Base-by-base conservation (phyloP, 2,888 invertebrate species). In the Yponomeuta plumbellus region DNA sequence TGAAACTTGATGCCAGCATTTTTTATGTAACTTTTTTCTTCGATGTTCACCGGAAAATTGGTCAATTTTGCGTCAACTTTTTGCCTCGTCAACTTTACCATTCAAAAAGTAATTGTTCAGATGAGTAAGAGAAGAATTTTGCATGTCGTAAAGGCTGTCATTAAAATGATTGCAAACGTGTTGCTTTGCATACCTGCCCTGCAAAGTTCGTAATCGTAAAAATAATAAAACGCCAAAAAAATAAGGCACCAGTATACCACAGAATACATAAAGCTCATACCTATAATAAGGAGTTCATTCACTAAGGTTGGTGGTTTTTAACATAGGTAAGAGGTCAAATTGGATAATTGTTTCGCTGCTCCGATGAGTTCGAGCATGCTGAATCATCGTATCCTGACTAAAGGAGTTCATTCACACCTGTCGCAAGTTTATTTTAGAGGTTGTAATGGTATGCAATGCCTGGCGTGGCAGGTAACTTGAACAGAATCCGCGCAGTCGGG, bases 351-450 rank as follows among this genome's bases (percentile, higher is more conserved):
- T 21, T 64, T 64, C 40, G 13, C n/a, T 34, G 52, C 22, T 64
- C 20, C 52, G 22, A 13, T 64, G 64, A 52, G 2, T 52, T 44
- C 17, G 11, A n/a, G 22, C 21, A 22, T 52, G 44, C 64, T 64
- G 64, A 83, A 72, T 85, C 82, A 81, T 72, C 71, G 65, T 67
- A 71, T 70, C 72, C 69, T 70, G 21, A 67, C 63, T 69, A 73
- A 34, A 34, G 34, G 6, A 80, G 86, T 81, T 85, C 82, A 76
- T 83, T 83, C 77, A 77, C 85, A 73, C 72, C 68, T 52, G 3
- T 73, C 74, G 82, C 86, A 21, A 57, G 2, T 20, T 57, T 10
- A 1, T 21, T 3, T 57, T n/a, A 11, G n/a, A n/a, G 57, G 26
- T 4, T 17, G 17, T 17, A 20, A 57, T 57, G 57, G 11, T 6